These are phyloP conservation scores for Ranitomeya imitator DNA, from an alignment of 2,113 vertebrate genomes.

Conservation along the genomic window DNA sequence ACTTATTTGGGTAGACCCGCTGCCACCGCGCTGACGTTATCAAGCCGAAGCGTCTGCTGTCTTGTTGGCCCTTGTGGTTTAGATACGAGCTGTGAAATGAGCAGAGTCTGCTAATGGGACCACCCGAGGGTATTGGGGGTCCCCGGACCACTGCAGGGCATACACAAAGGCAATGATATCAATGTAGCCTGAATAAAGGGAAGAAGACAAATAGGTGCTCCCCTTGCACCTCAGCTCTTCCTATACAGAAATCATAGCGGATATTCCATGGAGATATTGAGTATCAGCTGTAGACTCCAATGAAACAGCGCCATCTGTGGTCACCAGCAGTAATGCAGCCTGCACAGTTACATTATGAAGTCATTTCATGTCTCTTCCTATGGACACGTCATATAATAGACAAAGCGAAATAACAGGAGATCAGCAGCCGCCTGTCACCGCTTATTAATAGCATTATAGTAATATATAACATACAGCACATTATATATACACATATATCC, in stretches of 20 bases:
- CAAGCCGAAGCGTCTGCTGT: not conserved
- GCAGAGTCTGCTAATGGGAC: not conserved
- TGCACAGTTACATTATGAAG: not conserved
- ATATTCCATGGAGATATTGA: not conserved
- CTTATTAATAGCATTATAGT: not conserved
- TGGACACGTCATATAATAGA: not conserved
- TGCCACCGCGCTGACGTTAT: not conserved
- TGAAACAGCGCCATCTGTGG: constrained; percentile 9
- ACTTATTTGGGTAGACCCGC: constrained; percentile 6
- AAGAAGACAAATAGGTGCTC: too few species aligned
- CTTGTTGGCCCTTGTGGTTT: not conserved
- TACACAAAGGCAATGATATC: not conserved
- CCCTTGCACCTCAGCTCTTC: too few species aligned
- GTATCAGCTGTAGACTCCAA: not conserved
- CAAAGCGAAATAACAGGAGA: not conserved
- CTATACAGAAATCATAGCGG: not conserved
- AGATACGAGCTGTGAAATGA: not conserved
- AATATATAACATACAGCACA: not conserved
- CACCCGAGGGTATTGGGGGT: too few species aligned
- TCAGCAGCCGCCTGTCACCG: not conserved
- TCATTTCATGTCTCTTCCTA: not conserved
- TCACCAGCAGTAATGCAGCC: not conserved
- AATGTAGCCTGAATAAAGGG: too few species aligned
- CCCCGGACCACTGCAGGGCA: too few species aligned
- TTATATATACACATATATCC: not conserved